These are phyloP conservation scores for Poecilia wingei DNA, from an alignment of 2,797 vertebrate genomes.

Conservation along the genomic window DNA sequence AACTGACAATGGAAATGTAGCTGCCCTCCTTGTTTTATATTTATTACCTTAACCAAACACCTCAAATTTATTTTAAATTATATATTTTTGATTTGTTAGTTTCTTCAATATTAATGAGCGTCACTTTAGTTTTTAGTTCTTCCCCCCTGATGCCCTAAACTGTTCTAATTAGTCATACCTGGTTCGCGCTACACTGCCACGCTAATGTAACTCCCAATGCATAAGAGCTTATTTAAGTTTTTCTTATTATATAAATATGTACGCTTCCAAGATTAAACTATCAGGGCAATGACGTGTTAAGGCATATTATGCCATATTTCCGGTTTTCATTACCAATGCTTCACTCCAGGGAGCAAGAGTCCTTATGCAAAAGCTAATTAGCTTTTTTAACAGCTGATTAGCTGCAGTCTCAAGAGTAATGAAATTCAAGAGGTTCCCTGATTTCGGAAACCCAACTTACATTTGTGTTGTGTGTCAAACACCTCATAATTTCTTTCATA, in stretches of 20 bases:
- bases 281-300: background rate
- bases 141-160: too few relatives aligned
- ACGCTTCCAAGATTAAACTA: background rate
- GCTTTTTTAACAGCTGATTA: constrained; percentile 3
- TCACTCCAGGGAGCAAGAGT: background rate
- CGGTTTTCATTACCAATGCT: background rate
- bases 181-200: background rate
- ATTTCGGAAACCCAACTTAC: background rate
- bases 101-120: background rate
- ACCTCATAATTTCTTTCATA: background rate
- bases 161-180: too few relatives aligned
- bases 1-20: background rate
- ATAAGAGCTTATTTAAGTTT: background rate
- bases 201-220: background rate
- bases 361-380: background rate
- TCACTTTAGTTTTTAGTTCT: background rate
- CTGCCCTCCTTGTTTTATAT: background rate
- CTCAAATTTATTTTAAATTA: background rate
- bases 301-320: background rate
- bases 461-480: background rate
- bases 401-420: background rate
- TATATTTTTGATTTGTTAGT: background rate
- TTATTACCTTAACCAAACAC: background rate
- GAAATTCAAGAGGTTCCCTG: background rate
- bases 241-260: background rate